Evolutionary conservation across 2,888 invertebrate genomes (phyloP), one percentile per base, ranked within the genome.

Genomic region (Argynnis bischoffii): DNA sequence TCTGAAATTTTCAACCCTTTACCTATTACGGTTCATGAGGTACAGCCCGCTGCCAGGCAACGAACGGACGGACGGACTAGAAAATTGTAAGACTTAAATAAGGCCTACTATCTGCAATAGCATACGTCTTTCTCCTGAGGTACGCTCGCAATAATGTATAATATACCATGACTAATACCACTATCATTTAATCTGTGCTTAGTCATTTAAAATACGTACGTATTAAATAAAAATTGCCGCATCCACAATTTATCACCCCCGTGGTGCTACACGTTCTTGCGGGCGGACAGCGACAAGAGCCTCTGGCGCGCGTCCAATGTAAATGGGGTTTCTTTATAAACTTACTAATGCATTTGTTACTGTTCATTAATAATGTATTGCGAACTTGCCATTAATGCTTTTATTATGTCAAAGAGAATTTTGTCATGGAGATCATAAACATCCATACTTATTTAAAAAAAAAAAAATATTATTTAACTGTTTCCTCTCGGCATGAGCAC

Each of bases 241-340:
- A 63, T 69, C 65, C 57, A 61, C 54, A 55, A 64, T 61, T 64
- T 51, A 54, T 65, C 61, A 61, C 14, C 18, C 51, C 50, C 51
- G 35, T 60, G 65, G 63, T n/a, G 51, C 60, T 66, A 69, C 67
- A 67, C 48, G 65, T 70, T 71, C 69, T 74, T 69, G 66, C 68
- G 66, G 67, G 53, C 55, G 64, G 69, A 71, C 71, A 66, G 68
- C 66, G 70, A 82, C 83, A 81, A 81, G 80, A 79, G 79, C 74
- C 72, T 72, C 81, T 89, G 90, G 90, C 90, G 85, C 64, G 21
- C 69, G 78, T 85, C 90, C 90, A 90, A 89, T 81, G 81, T 82
- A 84, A 88, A 87, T 89, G 84, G 84, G 81, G 81, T 81, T 76
- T 79, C 81, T 82, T 81, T 81, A 73, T 73, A 72, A 69, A 74